These are phyloP conservation scores for Platypus cylindrus DNA, from an alignment of 2,888 invertebrate genomes.

Conservation along the genomic window DNA sequence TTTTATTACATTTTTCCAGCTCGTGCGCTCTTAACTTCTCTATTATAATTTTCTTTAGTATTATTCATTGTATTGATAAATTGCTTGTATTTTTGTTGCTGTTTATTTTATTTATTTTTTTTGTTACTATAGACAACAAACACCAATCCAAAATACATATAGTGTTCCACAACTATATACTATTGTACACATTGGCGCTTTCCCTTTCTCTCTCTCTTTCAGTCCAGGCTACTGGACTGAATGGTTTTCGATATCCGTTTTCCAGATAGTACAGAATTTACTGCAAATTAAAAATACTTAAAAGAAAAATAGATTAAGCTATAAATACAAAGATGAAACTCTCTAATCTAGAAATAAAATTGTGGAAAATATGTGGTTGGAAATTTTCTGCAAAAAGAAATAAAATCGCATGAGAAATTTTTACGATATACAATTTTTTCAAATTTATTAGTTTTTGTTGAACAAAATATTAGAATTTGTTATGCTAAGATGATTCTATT, in stretches of 20 bases:
- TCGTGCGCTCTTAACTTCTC: no score
- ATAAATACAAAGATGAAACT: neutral
- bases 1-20: no score
- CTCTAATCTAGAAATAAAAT: slow-evolving; percentile 2
- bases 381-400: slow-evolving; percentile 1
- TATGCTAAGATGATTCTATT: no score
- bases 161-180: no score
- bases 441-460: no score
- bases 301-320: slow-evolving; percentile 1
- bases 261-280: slow-evolving; percentile 15
- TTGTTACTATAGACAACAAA: no score
- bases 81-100: no score
- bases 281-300: slow-evolving; percentile 15
- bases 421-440: no score
- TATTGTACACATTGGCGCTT: neutral
- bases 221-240: slow-evolving; percentile 5
- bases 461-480: no score
- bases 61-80: no score
- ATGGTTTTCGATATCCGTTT: slow-evolving; percentile 11
- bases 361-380: slow-evolving; percentile 1
- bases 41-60: no score
- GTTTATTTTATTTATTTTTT: slow-evolving; percentile 2
- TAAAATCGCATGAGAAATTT: neutral
- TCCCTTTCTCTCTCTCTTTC: neutral
- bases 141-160: no score